Conservation (phyloP, 2,113 vertebrate species). For the Turnix velox region DNA sequence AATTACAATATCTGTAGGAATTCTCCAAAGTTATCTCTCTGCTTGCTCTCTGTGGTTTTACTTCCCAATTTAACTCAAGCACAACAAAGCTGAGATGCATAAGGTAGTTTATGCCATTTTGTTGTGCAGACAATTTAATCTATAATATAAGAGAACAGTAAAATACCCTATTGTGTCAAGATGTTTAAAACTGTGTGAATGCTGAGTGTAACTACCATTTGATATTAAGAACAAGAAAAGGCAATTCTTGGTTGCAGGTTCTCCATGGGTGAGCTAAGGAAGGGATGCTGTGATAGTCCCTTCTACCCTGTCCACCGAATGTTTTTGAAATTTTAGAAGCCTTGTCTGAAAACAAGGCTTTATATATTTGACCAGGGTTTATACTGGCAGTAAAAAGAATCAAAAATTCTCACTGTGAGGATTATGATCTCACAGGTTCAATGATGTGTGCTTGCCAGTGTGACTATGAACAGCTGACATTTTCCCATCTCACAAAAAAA, state of each 20-base stretch:
- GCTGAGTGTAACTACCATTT: not conserved
- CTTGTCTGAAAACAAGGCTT: not conserved
- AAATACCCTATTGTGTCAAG: not conserved
- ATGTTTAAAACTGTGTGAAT: constrained; percentile 2
- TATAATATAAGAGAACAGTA: not conserved
- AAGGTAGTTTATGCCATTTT: not conserved
- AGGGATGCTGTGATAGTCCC: not conserved
- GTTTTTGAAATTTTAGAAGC: not conserved
- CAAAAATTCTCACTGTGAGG: not conserved
- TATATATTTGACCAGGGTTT: not conserved
- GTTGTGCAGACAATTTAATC: not conserved
- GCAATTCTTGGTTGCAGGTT: not conserved
- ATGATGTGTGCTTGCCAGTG: not conserved
- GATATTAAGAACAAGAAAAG: not conserved
- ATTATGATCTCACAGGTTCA: not conserved
- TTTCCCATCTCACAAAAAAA: not conserved
- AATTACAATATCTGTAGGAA: not conserved
- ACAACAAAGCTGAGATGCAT: not conserved
- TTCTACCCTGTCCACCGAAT: not conserved
- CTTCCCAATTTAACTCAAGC: not conserved
- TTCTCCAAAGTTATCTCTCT: not conserved
- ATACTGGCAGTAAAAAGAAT: not conserved
- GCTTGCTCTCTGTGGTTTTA: not conserved
- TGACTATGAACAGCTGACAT: not conserved
- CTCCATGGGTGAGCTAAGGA: not conserved